A percentile compares a stretch with the other conserved stretches of the same genome.
Conservation (phyloP, 2,888 invertebrate species). For the Alentia gelatinosa region DNA sequence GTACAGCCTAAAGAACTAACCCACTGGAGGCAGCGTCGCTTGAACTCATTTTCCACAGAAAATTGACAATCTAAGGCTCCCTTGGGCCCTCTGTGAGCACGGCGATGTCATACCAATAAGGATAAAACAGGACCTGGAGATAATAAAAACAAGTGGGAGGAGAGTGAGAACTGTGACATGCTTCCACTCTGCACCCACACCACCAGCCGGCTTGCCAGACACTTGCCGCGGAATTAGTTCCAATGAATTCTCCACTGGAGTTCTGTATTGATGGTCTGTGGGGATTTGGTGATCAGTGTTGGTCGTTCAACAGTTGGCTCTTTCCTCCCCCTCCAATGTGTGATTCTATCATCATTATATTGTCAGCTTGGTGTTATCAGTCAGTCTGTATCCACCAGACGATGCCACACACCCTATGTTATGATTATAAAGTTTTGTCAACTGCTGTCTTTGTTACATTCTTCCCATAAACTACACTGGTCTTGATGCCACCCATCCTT, state of each 20-base stretch:
- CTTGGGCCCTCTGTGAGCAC: background rate
- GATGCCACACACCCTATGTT: background rate
- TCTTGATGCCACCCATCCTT: too few relatives aligned
- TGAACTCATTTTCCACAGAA: constrained; percentile 42
- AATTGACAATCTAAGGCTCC: constrained; percentile 50
- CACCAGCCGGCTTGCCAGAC: background rate
- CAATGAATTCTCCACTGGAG: background rate
- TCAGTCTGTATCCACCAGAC: background rate
- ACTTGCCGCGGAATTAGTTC: background rate
- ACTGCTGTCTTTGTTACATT: too few relatives aligned
- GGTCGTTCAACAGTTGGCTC: constrained; percentile 3
- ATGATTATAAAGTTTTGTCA: too few relatives aligned
- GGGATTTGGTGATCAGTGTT: background rate
- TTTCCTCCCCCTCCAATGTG: background rate
- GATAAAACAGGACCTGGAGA: background rate
- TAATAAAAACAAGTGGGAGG: constrained; percentile 7
- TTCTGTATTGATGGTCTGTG: background rate
- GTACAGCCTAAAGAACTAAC: constrained; percentile 17
- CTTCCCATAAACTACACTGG: too few relatives aligned
- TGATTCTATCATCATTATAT: background rate
- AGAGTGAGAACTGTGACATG: constrained; percentile 14
- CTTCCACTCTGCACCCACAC: background rate
- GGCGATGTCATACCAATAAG: constrained; percentile 45
- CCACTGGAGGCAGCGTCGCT: constrained; percentile 38
- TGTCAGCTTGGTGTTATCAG: background rate